Base-by-base conservation (phyloP, 2,113 vertebrate genomes). In the Pachypanchax playfairii region DNA sequence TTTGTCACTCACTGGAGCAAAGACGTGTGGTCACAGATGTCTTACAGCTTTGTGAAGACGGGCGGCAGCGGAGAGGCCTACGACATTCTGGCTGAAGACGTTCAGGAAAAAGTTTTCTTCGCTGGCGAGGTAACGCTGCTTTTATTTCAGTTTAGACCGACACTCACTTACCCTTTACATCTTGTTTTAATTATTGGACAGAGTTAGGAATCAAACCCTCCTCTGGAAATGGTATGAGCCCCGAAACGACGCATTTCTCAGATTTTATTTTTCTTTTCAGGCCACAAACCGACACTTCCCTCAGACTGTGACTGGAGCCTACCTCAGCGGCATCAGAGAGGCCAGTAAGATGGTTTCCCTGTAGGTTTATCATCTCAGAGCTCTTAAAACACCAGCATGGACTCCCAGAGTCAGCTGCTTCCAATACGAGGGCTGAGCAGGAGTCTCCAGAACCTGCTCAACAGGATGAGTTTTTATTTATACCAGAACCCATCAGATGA, bases 211-310 rank as follows among this genome's bases (percentile, higher is more conserved):
- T 8, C 4, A 29, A 29, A 29, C 28, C 4, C 8, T 29, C 28
- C 28, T 29, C 28, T 29, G 28, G 4, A 29, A 29, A 29, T n/a
- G n/a, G n/a, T n/a, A n/a, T n/a, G n/a, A n/a, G n/a, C n/a, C n/a
- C n/a, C n/a, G n/a, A n/a, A n/a, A n/a, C n/a, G n/a, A n/a, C n/a
- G n/a, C n/a, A n/a, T n/a, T n/a, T n/a, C n/a, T n/a, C n/a, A n/a
- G n/a, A n/a, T 49, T 26, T 48, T 2, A 39, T 31, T 31, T 14
- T 36, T 14, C 13, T 38, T 14, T 17, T 17, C 83, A 98, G 96
- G 96, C 95, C 54, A 98, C 97, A 58, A 99, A 99, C 68, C 91
- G 97, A 63, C 97, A 99, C 88, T 99, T 99, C 75, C 97, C 97
- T 69, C 97, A 99, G 74, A 99, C 97, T 0, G 97, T 99, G 56